Conservation (phyloP, 1,140 invertebrate species). For the Musca vetustissima region DNA sequence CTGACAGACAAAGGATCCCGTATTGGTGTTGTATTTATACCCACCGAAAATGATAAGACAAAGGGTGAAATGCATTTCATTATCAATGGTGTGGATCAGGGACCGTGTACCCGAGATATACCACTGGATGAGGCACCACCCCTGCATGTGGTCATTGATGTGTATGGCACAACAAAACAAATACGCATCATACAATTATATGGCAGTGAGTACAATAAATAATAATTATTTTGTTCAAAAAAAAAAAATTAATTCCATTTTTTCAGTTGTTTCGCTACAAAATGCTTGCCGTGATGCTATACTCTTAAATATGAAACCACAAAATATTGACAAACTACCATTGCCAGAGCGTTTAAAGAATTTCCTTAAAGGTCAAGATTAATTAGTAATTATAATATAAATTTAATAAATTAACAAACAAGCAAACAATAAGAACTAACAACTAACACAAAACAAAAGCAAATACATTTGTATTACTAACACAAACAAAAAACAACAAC, state of each 20-base stretch:
- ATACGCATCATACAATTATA: conserved; percentile 90
- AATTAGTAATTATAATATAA: background rate
- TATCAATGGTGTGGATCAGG: conserved; percentile 90
- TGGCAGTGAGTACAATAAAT: conserved; percentile 68
- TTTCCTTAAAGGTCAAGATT: conserved; percentile 62
- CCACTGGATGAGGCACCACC: conserved; percentile 81
- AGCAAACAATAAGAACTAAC: too few species aligned
- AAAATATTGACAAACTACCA: conserved; percentile 75
- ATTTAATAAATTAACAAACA: too few species aligned
- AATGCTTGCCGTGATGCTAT: conserved; percentile 87
- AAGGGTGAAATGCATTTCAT: conserved; percentile 93
- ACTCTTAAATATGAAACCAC: conserved; percentile 73
- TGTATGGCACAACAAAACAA: conserved; percentile 96
- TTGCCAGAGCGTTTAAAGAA: conserved; percentile 86
- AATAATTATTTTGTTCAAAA: too few species aligned
- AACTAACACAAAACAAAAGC: too few species aligned
- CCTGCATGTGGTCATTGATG: conserved; percentile 89
- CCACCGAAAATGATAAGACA: conserved; percentile 66
- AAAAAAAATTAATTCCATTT: too few species aligned
- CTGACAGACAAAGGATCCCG: conserved; percentile 85
- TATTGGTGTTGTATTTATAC: conserved; percentile 92
- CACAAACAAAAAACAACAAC: too few species aligned
- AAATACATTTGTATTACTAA: too few species aligned
- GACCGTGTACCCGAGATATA: conserved; percentile 78
- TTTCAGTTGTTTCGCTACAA: conserved; percentile 84